A percentile compares a stretch with the other conserved stretches of the same genome.
Conservation (phyloP, 2,113 vertebrate genomes). For the Boleophthalmus pectinirostris region DNA sequence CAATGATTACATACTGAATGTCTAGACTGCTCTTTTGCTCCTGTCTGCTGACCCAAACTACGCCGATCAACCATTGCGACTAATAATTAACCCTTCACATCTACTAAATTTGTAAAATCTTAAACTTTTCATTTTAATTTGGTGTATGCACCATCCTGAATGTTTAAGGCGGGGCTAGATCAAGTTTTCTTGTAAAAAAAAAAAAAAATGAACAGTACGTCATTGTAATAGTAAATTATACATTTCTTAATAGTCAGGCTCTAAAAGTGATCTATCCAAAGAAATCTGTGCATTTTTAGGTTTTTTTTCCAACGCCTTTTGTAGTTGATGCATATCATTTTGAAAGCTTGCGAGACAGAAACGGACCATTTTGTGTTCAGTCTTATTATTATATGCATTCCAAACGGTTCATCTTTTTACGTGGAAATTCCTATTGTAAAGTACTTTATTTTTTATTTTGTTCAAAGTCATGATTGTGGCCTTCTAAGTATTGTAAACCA, state of each 20-base stretch:
- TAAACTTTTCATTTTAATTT: conserved; percentile 31
- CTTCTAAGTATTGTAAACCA: conserved; percentile 77
- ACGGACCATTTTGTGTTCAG: conserved; percentile 10
- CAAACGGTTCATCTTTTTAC: conserved; percentile 26
- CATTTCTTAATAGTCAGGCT: conserved; percentile 33
- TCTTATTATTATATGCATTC: conserved; percentile 45
- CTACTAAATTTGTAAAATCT: not conserved
- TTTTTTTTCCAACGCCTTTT: conserved; percentile 41
- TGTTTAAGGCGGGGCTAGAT: conserved; percentile 23
- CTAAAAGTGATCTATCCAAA: conserved; percentile 74
- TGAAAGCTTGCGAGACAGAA: conserved; percentile 14
- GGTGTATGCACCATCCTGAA: conserved; percentile 46
- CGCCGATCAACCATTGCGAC: not conserved
- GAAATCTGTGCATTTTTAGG: conserved; percentile 60
- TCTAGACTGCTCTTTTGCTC: not conserved
- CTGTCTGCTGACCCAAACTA: not conserved
- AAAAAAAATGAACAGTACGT: conserved; percentile 30
- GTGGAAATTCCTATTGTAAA: conserved; percentile 30
- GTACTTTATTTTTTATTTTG: conserved; percentile 31
- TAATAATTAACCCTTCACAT: not conserved
- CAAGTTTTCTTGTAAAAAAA: conserved; percentile 30
- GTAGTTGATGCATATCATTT: conserved; percentile 65
- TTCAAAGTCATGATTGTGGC: conserved; percentile 76
- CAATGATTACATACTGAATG: not conserved
- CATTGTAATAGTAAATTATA: conserved; percentile 28